Percentiles rank a stretch among this genome's conserved stretches.
These are phyloP conservation scores for Lasiurus cinereus DNA, from an alignment of 2,113 vertebrate genomes.

Conservation along the genomic window DNA sequence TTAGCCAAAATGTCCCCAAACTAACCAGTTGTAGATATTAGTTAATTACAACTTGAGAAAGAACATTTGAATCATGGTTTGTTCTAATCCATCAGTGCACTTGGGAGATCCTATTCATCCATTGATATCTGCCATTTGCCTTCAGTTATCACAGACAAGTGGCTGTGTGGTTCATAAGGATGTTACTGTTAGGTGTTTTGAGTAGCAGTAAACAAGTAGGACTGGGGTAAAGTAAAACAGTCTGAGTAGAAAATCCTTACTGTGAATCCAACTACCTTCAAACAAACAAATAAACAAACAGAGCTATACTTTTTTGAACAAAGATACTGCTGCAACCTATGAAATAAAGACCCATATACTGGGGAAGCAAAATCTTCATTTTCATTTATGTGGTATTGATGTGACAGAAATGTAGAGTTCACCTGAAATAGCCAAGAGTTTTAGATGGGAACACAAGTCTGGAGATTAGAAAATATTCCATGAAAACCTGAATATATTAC, in stretches of 20 bases:
- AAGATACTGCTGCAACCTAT: not conserved
- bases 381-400: not conserved
- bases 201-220: not conserved
- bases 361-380: not conserved
- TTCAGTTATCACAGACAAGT: not conserved
- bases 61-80: not conserved
- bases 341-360: not conserved
- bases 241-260: not conserved
- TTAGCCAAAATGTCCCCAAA: not conserved
- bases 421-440: not conserved
- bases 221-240: not conserved
- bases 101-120: not conserved
- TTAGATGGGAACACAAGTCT: not conserved
- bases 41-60: slow-evolving; percentile 1
- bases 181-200: not conserved
- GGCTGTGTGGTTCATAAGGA: not conserved
- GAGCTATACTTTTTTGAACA: not conserved
- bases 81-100: not conserved
- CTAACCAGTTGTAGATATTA: not conserved
- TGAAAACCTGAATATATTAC: not conserved
- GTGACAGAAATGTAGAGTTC: not conserved
- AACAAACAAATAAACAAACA: not conserved
- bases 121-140: not conserved
- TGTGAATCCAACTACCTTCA: not conserved
- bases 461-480: not conserved